These are phyloP conservation scores for Campopleginae sp. DNA, from an alignment of 2,888 invertebrate species.

Conservation along the genomic window DNA sequence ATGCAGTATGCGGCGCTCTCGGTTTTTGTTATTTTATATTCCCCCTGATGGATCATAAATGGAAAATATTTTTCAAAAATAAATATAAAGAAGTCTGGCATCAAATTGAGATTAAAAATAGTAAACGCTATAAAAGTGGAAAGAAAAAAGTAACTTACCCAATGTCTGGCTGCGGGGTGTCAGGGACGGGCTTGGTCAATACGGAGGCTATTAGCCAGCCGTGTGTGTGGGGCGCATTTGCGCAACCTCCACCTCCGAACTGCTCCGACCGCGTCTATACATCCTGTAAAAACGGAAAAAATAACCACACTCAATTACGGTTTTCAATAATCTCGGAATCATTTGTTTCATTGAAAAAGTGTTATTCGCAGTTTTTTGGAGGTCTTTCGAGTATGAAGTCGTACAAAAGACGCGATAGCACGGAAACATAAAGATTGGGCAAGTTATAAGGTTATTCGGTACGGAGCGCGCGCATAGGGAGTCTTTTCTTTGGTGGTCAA, in stretches of 20 bases:
- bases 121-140: background rate
- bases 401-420: background rate
- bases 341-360: background rate
- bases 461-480: background rate
- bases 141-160: constrained; percentile 72
- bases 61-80: background rate
- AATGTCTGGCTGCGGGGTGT: constrained; percentile 81
- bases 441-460: constrained; percentile 41
- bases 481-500: constrained; percentile 34
- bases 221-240: constrained; percentile 82
- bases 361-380: background rate
- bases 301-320: background rate
- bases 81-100: background rate
- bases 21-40: background rate
- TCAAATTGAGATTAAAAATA: background rate
- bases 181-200: constrained; percentile 78
- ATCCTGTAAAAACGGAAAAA: constrained; percentile 75
- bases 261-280: constrained; percentile 80
- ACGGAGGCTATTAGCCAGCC: constrained; percentile 81
- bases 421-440: background rate
- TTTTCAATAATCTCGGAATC: background rate
- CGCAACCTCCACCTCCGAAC: constrained; percentile 82
- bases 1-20: background rate
- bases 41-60: background rate
- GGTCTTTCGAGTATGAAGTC: background rate